Evolutionary conservation across 2,888 invertebrate species (phyloP), one percentile per base, ranked within the genome.

Genomic region (Venustoraphidia nigricollis): DNA sequence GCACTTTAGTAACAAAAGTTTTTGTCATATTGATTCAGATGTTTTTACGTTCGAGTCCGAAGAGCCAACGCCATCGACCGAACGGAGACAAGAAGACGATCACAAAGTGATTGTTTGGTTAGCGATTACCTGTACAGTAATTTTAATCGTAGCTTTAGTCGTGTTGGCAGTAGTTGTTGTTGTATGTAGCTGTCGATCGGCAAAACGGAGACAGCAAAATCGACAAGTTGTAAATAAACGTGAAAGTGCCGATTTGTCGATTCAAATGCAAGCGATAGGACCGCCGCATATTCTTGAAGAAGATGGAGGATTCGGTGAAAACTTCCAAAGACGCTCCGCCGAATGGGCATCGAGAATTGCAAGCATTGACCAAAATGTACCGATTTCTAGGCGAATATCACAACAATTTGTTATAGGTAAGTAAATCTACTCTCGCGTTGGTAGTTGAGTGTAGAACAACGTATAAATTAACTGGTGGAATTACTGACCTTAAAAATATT

Each of bases 241-340:
- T 6, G 27, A 27, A 27, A 27, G 27, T 6, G 11, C 45, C 10
- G 34, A 45, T 37, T 37, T 37, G 27, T 11, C 27, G 8, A 37
- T 37, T 10, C 37, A 45, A 6, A 4, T 45, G 27, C 54, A 47
- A 56, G 51, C 44, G 52, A 56, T 52, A 64, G 64, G 55, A 60
- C 62, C 41, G 10, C 61, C 62, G n/a, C 65, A 66, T 38, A 65
- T 66, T 40, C 57, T 62, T 42, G 66, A 66, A 52, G 58, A 65
- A 43, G 67, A 67, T 49, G 65, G 62, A 17, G 67, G 67, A 13
- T 68, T 68, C 53, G 65, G 65, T 17, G 66, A 66, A 45, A 66
- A 63, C 10, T 68, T 68, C 52, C 66, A 66, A 36, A 53, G 67
- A 47, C 56, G 67, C 46, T 66, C 66, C 51, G 62, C 65, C 17